These are phyloP conservation scores for Anthophora plumipes DNA, from an alignment of 2,888 invertebrate species.

Conservation along the genomic window DNA sequence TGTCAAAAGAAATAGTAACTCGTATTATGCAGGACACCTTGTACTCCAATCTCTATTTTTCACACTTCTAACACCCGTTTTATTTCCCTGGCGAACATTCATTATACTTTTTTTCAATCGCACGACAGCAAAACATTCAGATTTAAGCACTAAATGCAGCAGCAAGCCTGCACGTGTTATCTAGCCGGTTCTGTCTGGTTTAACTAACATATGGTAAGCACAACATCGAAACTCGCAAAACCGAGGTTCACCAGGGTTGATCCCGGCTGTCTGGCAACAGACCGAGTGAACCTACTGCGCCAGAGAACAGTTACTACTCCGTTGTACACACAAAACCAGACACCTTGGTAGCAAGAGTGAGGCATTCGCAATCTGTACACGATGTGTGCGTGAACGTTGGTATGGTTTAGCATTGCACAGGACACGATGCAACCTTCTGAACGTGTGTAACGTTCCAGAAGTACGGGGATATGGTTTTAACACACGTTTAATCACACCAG, in stretches of 20 bases:
- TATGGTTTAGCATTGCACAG: slow-evolving; percentile 39
- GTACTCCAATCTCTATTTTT: too few species aligned
- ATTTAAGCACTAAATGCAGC: background rate
- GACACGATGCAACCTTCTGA: slow-evolving; percentile 42
- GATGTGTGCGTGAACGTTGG: slow-evolving; percentile 11
- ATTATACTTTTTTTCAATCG: background rate
- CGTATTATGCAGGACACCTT: too few species aligned
- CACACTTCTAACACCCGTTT: too few species aligned
- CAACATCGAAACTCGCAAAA: slow-evolving; percentile 44
- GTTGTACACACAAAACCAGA: slow-evolving; percentile 40
- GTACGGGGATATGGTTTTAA: slow-evolving; percentile 62
- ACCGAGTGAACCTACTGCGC: slow-evolving; percentile 47
- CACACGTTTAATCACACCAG: slow-evolving; percentile 73
- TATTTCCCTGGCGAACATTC: too few species aligned
- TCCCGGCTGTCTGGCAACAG: slow-evolving; percentile 39
- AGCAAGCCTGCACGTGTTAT: background rate
- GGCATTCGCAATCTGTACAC: slow-evolving; percentile 42
- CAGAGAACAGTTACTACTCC: slow-evolving; percentile 43
- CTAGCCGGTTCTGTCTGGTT: background rate
- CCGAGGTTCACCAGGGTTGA: slow-evolving; percentile 29
- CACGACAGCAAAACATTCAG: background rate
- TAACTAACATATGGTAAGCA: slow-evolving; percentile 16
- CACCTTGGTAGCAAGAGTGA: slow-evolving; percentile 41
- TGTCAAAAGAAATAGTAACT: too few species aligned
- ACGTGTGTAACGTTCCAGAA: slow-evolving; percentile 37